Conservation (phyloP, 1,140 invertebrate species). For the Drosophila leontia region DNA sequence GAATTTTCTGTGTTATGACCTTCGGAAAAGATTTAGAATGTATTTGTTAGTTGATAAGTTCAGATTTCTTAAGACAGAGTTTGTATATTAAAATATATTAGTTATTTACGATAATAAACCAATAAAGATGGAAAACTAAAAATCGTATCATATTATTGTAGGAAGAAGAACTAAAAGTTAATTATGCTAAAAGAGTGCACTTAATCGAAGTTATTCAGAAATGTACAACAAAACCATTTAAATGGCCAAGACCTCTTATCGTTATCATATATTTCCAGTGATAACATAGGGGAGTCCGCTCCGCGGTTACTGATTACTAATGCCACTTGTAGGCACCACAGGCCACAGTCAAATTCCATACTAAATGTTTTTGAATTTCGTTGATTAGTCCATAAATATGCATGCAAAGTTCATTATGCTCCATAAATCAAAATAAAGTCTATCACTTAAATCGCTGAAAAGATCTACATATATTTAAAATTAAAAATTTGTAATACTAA, state of each 20-base stretch:
- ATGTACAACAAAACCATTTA: constrained; percentile 16
- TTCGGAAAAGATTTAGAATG: not conserved
- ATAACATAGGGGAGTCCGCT: not conserved
- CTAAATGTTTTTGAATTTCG: not conserved
- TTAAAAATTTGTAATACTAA: not conserved
- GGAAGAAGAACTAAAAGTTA: not conserved
- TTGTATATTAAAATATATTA: not conserved
- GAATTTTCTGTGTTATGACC: not conserved
- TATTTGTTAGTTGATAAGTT: not conserved
- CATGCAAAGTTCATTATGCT: no score
- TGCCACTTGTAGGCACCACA: not conserved
- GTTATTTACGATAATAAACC: not conserved
- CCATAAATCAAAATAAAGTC: not conserved
- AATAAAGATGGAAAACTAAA: not conserved
- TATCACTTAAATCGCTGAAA: no score
- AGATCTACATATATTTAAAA: no score
- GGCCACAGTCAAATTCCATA: not conserved
- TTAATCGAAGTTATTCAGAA: not conserved
- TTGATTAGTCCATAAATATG: not conserved
- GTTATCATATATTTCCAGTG: constrained; percentile 8
- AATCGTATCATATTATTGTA: not conserved
- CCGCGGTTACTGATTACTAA: constrained; percentile 17
- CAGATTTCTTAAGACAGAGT: not conserved
- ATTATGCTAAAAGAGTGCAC: not conserved
- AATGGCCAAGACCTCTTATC: constrained; percentile 29